Percentiles rank a stretch among this genome's conserved stretches.
Conservation (phyloP, 2,888 invertebrate species). For the Amiota minor region DNA sequence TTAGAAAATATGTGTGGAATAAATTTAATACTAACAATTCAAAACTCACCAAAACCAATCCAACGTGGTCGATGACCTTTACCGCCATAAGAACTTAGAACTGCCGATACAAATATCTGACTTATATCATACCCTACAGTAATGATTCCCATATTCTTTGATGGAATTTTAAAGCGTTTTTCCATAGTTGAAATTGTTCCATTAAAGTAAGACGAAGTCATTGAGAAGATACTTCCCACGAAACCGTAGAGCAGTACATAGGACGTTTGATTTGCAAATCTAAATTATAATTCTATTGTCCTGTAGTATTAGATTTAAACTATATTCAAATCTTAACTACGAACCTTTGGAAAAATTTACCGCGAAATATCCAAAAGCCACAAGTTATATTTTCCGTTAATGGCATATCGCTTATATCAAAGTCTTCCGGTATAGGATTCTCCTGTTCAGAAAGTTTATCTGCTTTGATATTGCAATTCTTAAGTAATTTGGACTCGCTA, state of each 20-base stretch:
- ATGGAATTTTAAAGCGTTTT: slow-evolving; percentile 83
- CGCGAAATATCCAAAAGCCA: slow-evolving; percentile 78
- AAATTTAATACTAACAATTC: neutral
- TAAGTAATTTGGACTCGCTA: slow-evolving; percentile 32
- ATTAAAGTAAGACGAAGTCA: slow-evolving; percentile 81
- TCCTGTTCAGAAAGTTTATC: slow-evolving; percentile 56
- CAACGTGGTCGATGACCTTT: slow-evolving; percentile 82
- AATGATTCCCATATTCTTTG: slow-evolving; percentile 81
- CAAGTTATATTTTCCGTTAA: slow-evolving; percentile 79
- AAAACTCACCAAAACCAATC: slow-evolving; percentile 77
- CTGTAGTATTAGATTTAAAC: neutral
- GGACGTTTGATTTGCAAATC: slow-evolving; percentile 73
- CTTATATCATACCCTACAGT: slow-evolving; percentile 84
- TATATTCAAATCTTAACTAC: slow-evolving; percentile 60
- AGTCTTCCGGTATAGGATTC: slow-evolving; percentile 67
- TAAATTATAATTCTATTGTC: slow-evolving; percentile 38
- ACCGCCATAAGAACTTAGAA: slow-evolving; percentile 81
- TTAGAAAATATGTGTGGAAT: neutral
- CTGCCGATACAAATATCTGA: slow-evolving; percentile 79
- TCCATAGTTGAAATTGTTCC: slow-evolving; percentile 83
- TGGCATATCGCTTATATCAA: slow-evolving; percentile 75
- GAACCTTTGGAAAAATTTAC: slow-evolving; percentile 77
- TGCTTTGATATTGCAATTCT: slow-evolving; percentile 31
- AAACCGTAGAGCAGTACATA: slow-evolving; percentile 79
- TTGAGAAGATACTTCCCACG: slow-evolving; percentile 80